phyloP scores from a whole-genome alignment of 2,797 vertebrate species.

The Ctenopoma multispine region DNA sequence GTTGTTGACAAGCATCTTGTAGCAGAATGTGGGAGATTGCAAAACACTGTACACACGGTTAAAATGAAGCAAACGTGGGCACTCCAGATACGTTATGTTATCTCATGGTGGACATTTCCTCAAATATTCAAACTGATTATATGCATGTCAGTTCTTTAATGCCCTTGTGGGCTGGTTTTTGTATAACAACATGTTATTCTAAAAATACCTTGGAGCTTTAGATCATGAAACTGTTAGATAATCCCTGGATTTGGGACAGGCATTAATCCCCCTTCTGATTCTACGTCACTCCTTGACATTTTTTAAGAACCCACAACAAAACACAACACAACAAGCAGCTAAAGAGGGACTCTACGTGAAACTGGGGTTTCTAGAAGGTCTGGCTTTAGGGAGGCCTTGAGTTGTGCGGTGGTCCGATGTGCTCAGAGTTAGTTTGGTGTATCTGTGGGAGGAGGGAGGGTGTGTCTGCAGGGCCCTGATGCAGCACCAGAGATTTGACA shows the following conservation, averaged over 20 bases:
- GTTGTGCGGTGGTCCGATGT: slow-evolving; percentile 21
- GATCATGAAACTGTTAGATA: slow-evolving; percentile 70
- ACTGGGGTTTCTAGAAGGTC: slow-evolving; percentile 51
- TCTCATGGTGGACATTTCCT: too few relatives aligned
- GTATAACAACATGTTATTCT: slow-evolving; percentile 66
- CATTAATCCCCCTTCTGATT: slow-evolving; percentile 65
- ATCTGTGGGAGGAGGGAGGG: slow-evolving; percentile 71
- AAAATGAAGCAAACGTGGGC: too few relatives aligned
- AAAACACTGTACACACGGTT: background rate
- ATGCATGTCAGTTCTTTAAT: background rate
- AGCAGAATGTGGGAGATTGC: background rate
- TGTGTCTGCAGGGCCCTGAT: slow-evolving; percentile 84
- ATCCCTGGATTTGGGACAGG: slow-evolving; percentile 76
- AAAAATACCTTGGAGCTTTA: slow-evolving; percentile 60
- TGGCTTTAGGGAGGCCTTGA: slow-evolving; percentile 1
- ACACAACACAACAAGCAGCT: slow-evolving; percentile 13
- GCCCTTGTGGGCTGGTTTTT: background rate
- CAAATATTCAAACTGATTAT: background rate
- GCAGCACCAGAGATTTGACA: slow-evolving; percentile 74
- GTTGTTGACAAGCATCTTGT: background rate
- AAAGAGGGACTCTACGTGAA: background rate
- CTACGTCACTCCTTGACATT: slow-evolving; percentile 27
- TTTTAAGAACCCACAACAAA: slow-evolving; percentile 19
- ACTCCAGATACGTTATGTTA: background rate
- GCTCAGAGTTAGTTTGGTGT: slow-evolving; percentile 47